Evolutionary conservation across 1,140 invertebrate species (phyloP).

Genomic region (Gryon sp.): DNA sequence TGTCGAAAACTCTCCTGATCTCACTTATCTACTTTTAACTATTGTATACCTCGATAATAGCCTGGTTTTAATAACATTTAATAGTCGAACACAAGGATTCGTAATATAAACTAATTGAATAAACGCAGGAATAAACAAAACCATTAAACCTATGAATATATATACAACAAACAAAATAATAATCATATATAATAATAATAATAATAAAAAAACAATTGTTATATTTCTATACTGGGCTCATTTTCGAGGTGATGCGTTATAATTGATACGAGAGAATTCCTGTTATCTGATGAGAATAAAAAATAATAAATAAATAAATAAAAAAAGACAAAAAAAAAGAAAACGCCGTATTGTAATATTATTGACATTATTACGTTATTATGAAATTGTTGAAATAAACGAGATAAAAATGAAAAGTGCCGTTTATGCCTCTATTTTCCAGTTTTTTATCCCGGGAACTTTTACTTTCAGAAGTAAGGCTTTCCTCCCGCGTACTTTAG

Average conservation of each 20-base stretch:
- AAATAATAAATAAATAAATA: no score
- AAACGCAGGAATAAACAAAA: slow-evolving; percentile 61
- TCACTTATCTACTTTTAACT: slow-evolving; percentile 75
- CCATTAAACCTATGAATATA: no score
- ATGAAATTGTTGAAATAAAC: slow-evolving; percentile 81
- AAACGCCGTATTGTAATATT: slow-evolving; percentile 80
- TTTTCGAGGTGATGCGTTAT: slow-evolving; percentile 78
- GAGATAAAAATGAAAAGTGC: slow-evolving; percentile 76
- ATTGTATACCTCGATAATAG: slow-evolving; percentile 76
- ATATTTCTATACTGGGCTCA: slow-evolving; percentile 79
- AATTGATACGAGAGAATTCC: slow-evolving; percentile 78
- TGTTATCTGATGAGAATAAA: slow-evolving; percentile 79
- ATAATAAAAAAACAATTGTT: slow-evolving; percentile 75
- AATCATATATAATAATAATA: slow-evolving; percentile 64
- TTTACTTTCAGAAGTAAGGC: no score
- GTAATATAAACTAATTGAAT: no score
- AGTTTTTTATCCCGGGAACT: no score
- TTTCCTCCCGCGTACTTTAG: no score
- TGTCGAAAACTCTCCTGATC: slow-evolving; percentile 73
- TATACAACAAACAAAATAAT: no score
- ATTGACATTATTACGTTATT: slow-evolving; percentile 81
- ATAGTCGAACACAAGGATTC: neutral
- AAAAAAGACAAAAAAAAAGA: no score
- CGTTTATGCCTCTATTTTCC: no score
- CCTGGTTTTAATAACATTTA: slow-evolving; percentile 74